Evolutionary conservation across 2,113 vertebrate species (phyloP).

Genomic region (Nettapus auritus): DNA sequence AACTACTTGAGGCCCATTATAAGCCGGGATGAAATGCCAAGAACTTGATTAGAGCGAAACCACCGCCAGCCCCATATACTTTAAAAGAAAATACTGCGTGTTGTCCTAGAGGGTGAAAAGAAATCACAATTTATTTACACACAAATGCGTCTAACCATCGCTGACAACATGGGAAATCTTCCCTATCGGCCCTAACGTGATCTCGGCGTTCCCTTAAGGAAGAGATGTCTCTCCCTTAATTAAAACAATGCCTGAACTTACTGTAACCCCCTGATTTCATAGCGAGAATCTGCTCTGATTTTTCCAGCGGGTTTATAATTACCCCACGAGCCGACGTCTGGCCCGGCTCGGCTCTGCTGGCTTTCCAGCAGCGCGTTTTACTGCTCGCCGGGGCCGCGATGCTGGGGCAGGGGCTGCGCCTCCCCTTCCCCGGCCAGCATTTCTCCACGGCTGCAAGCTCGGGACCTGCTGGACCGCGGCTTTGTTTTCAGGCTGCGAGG

Average conservation of each 20-base stretch:
- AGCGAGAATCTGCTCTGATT: constrained; percentile 50
- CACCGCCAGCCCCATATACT: constrained; percentile 43
- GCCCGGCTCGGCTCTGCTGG: not conserved
- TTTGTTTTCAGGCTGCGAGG: not conserved
- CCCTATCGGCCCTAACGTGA: constrained; percentile 27
- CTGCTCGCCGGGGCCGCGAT: not conserved
- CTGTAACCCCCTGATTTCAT: constrained; percentile 47
- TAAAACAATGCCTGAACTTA: constrained; percentile 77
- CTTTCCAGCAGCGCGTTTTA: not conserved
- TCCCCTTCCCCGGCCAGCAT: accelerated
- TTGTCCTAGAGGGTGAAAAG: constrained; percentile 54
- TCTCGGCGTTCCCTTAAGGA: constrained; percentile 66
- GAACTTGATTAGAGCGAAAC: constrained; percentile 63
- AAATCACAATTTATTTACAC: constrained; percentile 72
- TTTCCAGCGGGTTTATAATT: constrained; percentile 3
- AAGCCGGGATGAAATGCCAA: constrained; percentile 61
- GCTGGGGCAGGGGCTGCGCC: not conserved
- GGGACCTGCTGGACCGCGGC: not conserved
- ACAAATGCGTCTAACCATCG: constrained; percentile 65
- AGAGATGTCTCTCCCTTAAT: constrained; percentile 74
- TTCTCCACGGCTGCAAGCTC: not conserved
- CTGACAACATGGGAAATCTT: constrained; percentile 74
- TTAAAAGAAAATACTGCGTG: constrained; percentile 55
- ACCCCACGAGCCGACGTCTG: not conserved
- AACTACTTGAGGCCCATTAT: constrained; percentile 67